Base-by-base conservation (phyloP, 2,113 vertebrate genomes). In the Saccopteryx bilineata region DNA sequence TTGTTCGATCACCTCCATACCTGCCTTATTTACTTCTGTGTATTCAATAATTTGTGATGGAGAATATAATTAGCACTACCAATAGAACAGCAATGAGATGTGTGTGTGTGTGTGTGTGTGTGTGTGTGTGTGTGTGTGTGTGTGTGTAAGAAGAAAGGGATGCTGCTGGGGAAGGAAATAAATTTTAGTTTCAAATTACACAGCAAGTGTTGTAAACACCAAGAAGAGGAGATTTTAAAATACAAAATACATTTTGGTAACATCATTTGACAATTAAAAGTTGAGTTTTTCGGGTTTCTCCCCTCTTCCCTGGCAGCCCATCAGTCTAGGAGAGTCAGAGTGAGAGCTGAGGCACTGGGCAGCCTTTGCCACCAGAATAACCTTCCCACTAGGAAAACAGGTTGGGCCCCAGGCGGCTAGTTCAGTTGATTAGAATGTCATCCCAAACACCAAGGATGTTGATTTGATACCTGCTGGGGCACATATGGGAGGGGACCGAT, bases 11-110 rank as follows among this genome's bases (percentile, higher is more conserved):
- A 94, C 63, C 79, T 88, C 56, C 56, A 91, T 80, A 93, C 91
- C 91, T 97, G 96, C 87, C 33, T 93, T 79, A 82, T 94, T 96
- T 96, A 96, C 94, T 83, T 95, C 93, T 83, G 1, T 83, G 82
- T 69, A 86, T 72, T 97, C 93, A 94, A 39, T 48, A 87, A 82
- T 83, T 63, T 96, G 95, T 95, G 85, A 78, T 60, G 58, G 87
- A 93, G 88, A 94, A 54, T 26, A 60, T 94, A 96, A 96, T 79
- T 68, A 97, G 81, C 84, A 66, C 84, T 92, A 76, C 61, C 81
- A 92, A n/a, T 39, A 95, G 93, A 82, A 68, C 56, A 83, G 68
- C 50, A 61, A 65, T 81, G 39, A 91, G 76, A 58, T 6, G n/a
- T 75, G 63, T 7, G 21, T 87, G 33, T 66, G 28, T 90, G 18